Conservation (phyloP, 2,888 invertebrate species). For the Catonia carolina region DNA sequence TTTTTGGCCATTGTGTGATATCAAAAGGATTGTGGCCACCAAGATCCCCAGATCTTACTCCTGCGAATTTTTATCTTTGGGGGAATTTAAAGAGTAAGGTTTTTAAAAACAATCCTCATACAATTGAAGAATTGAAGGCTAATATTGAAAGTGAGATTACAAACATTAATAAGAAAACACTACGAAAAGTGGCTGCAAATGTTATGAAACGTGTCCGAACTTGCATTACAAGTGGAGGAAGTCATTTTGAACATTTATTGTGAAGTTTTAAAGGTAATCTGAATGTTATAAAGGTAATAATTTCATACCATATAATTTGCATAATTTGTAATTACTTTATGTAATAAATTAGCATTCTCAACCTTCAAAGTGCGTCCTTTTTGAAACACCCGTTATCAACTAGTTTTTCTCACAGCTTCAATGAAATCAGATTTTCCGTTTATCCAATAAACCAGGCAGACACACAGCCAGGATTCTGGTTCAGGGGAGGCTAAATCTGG, state of each 20-base stretch:
- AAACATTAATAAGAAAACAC: no score
- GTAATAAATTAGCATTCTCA: slow-evolving; percentile 2
- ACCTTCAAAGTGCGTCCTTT: neutral
- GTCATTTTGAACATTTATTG: slow-evolving; percentile 10
- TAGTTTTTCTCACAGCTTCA: no score
- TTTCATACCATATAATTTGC: neutral
- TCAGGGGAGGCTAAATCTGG: no score
- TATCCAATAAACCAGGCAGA: no score
- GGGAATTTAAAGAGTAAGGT: slow-evolving; percentile 9
- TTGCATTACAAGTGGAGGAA: slow-evolving; percentile 1
- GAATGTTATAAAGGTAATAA: no score
- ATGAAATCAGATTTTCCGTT: no score
- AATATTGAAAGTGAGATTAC: slow-evolving; percentile 3
- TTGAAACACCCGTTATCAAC: no score
- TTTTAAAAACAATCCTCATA: neutral
- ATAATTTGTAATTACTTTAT: no score
- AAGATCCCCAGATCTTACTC: slow-evolving; percentile 10
- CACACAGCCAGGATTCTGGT: no score
- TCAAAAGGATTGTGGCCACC: neutral
- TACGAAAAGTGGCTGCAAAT: no score
- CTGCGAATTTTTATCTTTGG: slow-evolving; percentile 5
- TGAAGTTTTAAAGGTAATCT: slow-evolving; percentile 4
- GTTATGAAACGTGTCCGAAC: slow-evolving; percentile 1
- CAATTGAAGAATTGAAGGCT: slow-evolving; percentile 6
- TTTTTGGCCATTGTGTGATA: no score